Evolutionary conservation across 2,797 vertebrate genomes (phyloP).

Genomic region (Orestias chungarensis): DNA sequence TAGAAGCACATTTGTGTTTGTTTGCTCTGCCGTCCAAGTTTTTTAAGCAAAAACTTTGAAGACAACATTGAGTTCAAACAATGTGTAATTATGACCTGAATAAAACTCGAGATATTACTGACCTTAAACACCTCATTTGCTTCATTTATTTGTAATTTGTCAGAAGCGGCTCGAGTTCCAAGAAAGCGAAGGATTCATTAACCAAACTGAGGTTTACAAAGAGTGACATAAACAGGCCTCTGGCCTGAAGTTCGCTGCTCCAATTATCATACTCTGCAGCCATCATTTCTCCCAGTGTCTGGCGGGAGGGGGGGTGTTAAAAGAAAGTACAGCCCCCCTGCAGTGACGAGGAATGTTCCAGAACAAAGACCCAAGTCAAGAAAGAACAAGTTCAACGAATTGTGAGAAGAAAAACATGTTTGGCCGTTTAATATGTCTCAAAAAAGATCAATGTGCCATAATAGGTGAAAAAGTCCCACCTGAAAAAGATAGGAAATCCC

Average conservation of each 20-base stretch:
- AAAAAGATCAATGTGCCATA: neutral
- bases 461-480: neutral
- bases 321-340: conserved; percentile 36
- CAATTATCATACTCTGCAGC: conserved; percentile 65
- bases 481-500: neutral
- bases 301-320: neutral
- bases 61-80: conserved; percentile 72
- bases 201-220: conserved; percentile 45
- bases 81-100: conserved; percentile 81
- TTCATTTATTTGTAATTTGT: conserved; percentile 10
- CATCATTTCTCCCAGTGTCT: conserved; percentile 54
- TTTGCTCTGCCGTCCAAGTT: conserved; percentile 83
- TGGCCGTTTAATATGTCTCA: neutral
- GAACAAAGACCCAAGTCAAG: conserved; percentile 50
- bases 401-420: conserved; percentile 31
- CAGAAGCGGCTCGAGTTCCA: conserved; percentile 11
- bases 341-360: conserved; percentile 48
- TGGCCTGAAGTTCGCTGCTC: conserved; percentile 52
- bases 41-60: conserved; percentile 75
- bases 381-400: conserved; percentile 24
- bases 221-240: conserved; percentile 54
- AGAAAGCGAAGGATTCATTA: conserved; percentile 10
- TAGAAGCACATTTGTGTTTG: conserved; percentile 81
- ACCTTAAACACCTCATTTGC: conserved; percentile 29
- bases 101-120: conserved; percentile 81